Evolutionary conservation across 2,797 vertebrate genomes (phyloP), one percentile per base, ranked within the genome.

Genomic region (Acrossocheilus fasciatus): DNA sequence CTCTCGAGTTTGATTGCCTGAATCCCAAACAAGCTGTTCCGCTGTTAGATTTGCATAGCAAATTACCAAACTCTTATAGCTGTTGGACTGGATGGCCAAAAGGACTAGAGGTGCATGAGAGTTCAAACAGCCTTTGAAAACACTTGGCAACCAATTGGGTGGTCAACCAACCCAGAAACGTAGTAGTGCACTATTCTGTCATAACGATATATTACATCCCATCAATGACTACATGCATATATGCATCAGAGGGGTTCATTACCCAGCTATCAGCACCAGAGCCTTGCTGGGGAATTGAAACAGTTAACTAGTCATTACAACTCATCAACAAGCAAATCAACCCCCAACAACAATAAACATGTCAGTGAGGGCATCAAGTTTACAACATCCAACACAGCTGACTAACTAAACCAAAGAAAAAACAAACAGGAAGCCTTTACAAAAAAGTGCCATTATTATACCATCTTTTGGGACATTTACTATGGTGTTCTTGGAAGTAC

Each of bases 1-100:
- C 45, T 69, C 80, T 81, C 34, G 2, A 54, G 85, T 81, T 62
- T 81, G 54, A 82, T 62, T 82, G 50, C 59, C 73, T 30, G 52
- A 39, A 79, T 64, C 80, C 20, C 64, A 81, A 81, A 69, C 64
- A 81, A 69, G 45, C 12, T 39, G 64, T 81, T 45, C 64, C 15
- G 12, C 64, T 69, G 64, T 81, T 70, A 39, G 20, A 69, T 70
- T 81, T 70, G 80, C 80, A 70, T 70, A 14, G 30, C 18, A 81
- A 52, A 52, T 18, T 15, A 39, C 12, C 64, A 69, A 68, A 81
- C 45, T 52, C 34, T 54, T 69, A 39, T 68, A 10, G 34, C 43
- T 17, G 1, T 8, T 45, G 41, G 59, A n/a, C 17, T 34, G 26
- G 18, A 34, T 39, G 26, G 9, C 18, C 30, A 52, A 69, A 81